Evolutionary conservation across 2,113 vertebrate genomes (phyloP), one percentile per base, ranked within the genome.

Genomic region (Rhipidura dahli): DNA sequence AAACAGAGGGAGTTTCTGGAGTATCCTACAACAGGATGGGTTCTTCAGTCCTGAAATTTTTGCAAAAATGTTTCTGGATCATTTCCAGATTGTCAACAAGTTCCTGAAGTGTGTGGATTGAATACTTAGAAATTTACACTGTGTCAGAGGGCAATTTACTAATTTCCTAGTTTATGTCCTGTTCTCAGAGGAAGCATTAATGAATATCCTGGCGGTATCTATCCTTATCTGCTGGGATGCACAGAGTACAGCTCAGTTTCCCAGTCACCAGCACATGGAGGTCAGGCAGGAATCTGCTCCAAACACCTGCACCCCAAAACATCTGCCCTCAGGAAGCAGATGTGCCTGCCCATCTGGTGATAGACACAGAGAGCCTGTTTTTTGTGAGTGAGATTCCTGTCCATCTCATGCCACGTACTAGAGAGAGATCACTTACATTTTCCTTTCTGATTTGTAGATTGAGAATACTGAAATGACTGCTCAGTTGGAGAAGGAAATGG

Each of bases 61-160:
- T 71, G 47, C 27, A 80, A 28, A 96, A 89, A 47, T 59, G 63
- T 77, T 93, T 94, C 82, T 91, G 92, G 68, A 93, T 71, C 35
- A n/a, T 63, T 91, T 91, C 47, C 71, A 94, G 71, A 59, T 79
- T 88, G 63, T 93, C 87, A 95, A 73, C 78, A 92, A 78, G 51
- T 18, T 84, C 37, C 82, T 88, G 57, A 90, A 91, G 80, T 31
- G 61, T 73, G 70, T 90, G 71, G 78, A 76, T 72, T 57, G 89
- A 94, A 90, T 50, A 85, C 54, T 87, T 64, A 61, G 66, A 50
- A 72, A 44, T 89, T 82, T 47, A 70, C 39, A 39, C 51, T 16
- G 21, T 94, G 82, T 96, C 85, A 95, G 68, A 75, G 75, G 42
- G 59, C 63, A 83, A 86, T 83, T 88, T 70, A 88, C 68, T 90